A percentile compares a stretch with the other conserved stretches of the same genome.
Evolutionary conservation across 1,140 invertebrate genomes (phyloP).

Genomic region (Phenacoccus solenopsis): DNA sequence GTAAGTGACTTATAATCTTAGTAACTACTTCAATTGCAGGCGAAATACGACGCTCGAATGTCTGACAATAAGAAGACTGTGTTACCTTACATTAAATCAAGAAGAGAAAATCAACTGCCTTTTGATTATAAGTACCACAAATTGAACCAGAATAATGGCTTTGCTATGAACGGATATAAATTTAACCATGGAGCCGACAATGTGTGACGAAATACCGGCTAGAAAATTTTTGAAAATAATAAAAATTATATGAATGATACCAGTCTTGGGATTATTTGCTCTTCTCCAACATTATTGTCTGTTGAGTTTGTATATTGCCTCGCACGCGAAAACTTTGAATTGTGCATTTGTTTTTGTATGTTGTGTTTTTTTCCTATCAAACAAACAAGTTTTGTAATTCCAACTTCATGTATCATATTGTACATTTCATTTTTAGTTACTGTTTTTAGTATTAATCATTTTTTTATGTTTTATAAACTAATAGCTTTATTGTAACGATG

Average conservation of each 20-base stretch:
- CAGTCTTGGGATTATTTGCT: neutral
- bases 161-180: neutral
- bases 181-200: neutral
- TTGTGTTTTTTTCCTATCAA: neutral
- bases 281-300: neutral
- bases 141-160: neutral
- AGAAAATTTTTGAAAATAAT: neutral
- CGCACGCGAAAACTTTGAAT: neutral
- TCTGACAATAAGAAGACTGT: constrained; percentile 39
- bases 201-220: neutral
- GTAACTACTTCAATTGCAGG: constrained; percentile 34
- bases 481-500: no score
- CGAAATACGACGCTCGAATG: constrained; percentile 55
- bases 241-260: no score
- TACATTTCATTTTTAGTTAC: no score
- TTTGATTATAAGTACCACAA: neutral
- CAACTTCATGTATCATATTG: no score
- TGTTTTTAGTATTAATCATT: no score
- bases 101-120: neutral
- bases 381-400: neutral
- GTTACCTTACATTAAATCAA: constrained; percentile 38
- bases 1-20: neutral
- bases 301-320: neutral
- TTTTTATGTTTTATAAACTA: no score
- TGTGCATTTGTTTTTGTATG: neutral